Percentiles rank a stretch among this genome's conserved stretches.
Evolutionary conservation across 1,140 invertebrate species (phyloP).

Genomic region (Drosophila nigromelanica): DNA sequence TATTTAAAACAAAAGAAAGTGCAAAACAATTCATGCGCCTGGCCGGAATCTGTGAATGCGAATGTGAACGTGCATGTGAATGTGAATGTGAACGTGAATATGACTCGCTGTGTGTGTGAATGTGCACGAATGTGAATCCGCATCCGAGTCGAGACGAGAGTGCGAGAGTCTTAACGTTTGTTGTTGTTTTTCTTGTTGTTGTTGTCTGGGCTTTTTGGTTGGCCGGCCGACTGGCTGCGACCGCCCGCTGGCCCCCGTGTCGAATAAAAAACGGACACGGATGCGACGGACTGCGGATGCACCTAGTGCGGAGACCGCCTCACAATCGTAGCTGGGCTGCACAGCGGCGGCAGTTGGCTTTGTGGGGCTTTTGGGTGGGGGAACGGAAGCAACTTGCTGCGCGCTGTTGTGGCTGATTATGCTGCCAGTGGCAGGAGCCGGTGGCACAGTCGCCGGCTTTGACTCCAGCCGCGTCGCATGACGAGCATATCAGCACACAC

Average conservation of each 20-base stretch:
- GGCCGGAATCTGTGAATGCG: slow-evolving; percentile 50
- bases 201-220: slow-evolving; percentile 21
- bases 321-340: slow-evolving; percentile 15
- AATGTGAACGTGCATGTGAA: slow-evolving; percentile 24
- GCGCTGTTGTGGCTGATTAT: slow-evolving; percentile 83
- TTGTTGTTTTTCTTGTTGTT: slow-evolving; percentile 9
- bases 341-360: background rate
- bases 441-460: slow-evolving; percentile 16
- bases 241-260: slow-evolving; percentile 45
- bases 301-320: slow-evolving; percentile 51
- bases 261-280: slow-evolving; percentile 50
- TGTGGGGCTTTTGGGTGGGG: slow-evolving; percentile 5
- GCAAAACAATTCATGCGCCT: slow-evolving; percentile 74
- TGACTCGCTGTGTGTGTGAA: slow-evolving; percentile 18
- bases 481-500: slow-evolving; percentile 32
- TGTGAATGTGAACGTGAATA: slow-evolving; percentile 19
- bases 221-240: slow-evolving; percentile 38
- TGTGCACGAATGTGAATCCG: slow-evolving; percentile 26
- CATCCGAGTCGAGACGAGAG: slow-evolving; percentile 25
- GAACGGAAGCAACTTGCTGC: slow-evolving; percentile 82
- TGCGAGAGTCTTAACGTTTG: slow-evolving; percentile 3
- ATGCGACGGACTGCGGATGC: slow-evolving; percentile 47
- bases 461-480: slow-evolving; percentile 28
- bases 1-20: slow-evolving; percentile 80
- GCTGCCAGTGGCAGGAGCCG: slow-evolving; percentile 69